Conservation (phyloP, 1,140 invertebrate species). For the Metaphire vulgaris region DNA sequence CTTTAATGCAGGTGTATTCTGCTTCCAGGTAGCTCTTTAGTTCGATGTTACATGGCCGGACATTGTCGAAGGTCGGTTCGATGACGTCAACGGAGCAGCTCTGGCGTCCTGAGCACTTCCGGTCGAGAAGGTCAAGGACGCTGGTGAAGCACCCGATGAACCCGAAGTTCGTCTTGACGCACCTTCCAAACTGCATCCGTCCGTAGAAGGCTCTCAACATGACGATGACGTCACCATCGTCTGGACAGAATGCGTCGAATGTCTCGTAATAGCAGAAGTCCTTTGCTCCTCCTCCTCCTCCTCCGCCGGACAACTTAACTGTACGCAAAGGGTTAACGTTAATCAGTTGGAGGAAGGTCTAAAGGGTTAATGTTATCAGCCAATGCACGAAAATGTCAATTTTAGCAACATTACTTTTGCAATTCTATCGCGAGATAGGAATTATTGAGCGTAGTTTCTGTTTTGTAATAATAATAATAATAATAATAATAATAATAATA, state of each 20-base stretch:
- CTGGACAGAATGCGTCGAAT: not conserved
- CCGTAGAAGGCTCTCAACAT: constrained; percentile 3
- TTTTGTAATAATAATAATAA: no score
- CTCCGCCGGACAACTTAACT: no score
- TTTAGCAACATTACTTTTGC: no score
- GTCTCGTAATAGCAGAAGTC: constrained; percentile 10
- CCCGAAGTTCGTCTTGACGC: constrained; percentile 21
- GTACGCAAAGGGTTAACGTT: no score
- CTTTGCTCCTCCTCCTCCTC: not conserved
- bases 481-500: no score
- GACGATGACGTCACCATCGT: not conserved
- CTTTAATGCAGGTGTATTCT: constrained; percentile 19
- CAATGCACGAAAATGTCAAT: no score
- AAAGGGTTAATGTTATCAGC: no score
- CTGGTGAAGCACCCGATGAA: constrained; percentile 21
- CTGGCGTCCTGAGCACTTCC: constrained; percentile 3
- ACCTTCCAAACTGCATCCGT: constrained; percentile 14
- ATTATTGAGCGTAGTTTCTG: no score
- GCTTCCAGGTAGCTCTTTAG: constrained; percentile 23
- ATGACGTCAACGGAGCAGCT: constrained; percentile 18
- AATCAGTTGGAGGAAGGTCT: no score
- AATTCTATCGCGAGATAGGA: no score
- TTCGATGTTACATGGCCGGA: constrained; percentile 16
- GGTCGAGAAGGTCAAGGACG: constrained; percentile 4
- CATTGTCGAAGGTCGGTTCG: constrained; percentile 15